Evolutionary conservation across 2,113 vertebrate genomes (phyloP), one percentile per base, ranked within the genome.

Genomic region (Gallinago media): DNA sequence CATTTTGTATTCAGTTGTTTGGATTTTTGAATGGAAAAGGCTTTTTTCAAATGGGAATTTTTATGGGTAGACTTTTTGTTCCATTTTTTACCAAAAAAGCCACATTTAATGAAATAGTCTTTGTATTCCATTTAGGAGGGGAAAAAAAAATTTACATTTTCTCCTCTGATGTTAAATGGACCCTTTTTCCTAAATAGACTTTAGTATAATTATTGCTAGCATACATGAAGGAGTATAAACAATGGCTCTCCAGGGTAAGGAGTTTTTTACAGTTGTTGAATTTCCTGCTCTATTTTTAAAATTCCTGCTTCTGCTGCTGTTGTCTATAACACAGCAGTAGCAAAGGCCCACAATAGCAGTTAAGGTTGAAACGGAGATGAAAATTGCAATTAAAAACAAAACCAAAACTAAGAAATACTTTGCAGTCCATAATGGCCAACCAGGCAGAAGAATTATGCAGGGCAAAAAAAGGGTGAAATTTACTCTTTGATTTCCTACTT

Each of bases 271-370:
- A 81, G 66, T 94, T 92, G 68, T 81, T 91, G 78, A 47, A 71
- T 87, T 96, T 96, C 80, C 80, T 95, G 56, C 16, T 89, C 73
- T 95, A 84, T 95, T 96, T 96, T 96, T 89, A 74, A 91, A 92
- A 74, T 71, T 85, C 40, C 56, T 95, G 20, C 22, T 92, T 46
- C 44, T 88, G 54, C 47, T 93, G 63, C 29, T 86, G 42, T 65
- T 94, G 78, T 83, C 82, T 92, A 9, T 52, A 92, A 73, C 54
- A 81, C 56, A 95, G 79, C 72, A 95, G 55, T 67, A 96, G 72
- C 76, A 86, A 94, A 84, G 73, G 54, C 61, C 42, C 80, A 91
- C 36, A 94, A 61, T 29, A 94, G n/a, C 84, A 82, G 61, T 81
- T 75, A 87, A 85, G 36, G 27, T 75, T 81, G 44, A 94, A 96